Evolutionary conservation across 2,797 vertebrate genomes (phyloP), one percentile per base, ranked within the genome.

Genomic region (Leptoclinus maculatus): DNA sequence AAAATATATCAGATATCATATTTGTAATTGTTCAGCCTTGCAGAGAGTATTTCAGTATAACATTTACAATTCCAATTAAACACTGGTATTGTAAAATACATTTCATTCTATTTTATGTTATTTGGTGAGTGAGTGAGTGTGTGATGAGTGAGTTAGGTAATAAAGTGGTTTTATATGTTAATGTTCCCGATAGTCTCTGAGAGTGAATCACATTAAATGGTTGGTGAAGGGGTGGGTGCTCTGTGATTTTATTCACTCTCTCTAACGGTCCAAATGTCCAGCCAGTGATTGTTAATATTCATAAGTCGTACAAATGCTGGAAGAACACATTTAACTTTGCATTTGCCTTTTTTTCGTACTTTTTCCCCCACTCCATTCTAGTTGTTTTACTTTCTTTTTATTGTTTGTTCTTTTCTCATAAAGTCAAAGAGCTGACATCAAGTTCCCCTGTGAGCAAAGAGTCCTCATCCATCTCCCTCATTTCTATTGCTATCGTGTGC

Each of bases 381-480:
- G 57, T 78, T 79, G 68, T 80, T 86, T 83, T 53, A 83, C 68
- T 85, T 84, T 80, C 51, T 45, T 62, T 12, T 76, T 17, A 34
- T 65, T 63, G 38, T 82, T 80, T 84, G 11, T 81, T 80, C 81
- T 84, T 84, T 85, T 63, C 74, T 88, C 74, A 81, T 86, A 71
- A 89, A 86, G 76, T 82, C 80, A 88, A 86, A 88, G 74, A 79
- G 45, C 62, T 83, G 86, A 78, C 87, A 82, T 69, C 68, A 75
- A 69, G 56, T 69, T 80, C 86, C 82, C 87, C 14, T 11, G 76
- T 71, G 82, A 83, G 71, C 45, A 60, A 65, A 73, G 66, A 65
- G 56, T 88, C 83, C 83, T 83, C 82, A 91, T 91, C 90, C 80
- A 83, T 90, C 84, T 88, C 84, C 67, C 32, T 84, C 83, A 89